Percentiles rank a stretch among this genome's conserved stretches.
These are phyloP conservation scores for Corythornis vintsioides DNA, from an alignment of 2,113 vertebrate genomes.

Conservation along the genomic window DNA sequence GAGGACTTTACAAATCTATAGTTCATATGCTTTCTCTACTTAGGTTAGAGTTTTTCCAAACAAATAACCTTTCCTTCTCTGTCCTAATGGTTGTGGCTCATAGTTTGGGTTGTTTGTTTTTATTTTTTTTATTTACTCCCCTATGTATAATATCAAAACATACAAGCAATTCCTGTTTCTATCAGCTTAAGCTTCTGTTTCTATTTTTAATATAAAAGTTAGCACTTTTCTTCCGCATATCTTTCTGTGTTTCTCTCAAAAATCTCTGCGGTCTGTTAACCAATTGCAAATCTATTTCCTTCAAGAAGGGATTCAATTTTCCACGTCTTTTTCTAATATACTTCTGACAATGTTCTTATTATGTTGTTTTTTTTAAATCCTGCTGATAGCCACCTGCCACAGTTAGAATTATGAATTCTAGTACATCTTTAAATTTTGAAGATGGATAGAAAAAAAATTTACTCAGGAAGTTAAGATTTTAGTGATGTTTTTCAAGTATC, in stretches of 20 bases:
- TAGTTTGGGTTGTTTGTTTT: neutral
- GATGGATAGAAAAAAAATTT: neutral
- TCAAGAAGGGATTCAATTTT: conserved; percentile 9
- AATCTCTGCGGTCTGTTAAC: neutral
- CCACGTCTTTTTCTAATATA: neutral
- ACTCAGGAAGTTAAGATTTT: neutral
- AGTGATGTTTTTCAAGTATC: neutral
- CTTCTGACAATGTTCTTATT: neutral
- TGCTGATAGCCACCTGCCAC: neutral
- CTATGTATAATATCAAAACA: neutral
- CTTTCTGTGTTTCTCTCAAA: neutral
- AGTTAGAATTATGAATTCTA: neutral
- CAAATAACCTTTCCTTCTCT: neutral
- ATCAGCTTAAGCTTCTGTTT: neutral
- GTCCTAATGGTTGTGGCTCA: neutral
- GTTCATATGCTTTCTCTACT: neutral
- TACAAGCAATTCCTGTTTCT: neutral
- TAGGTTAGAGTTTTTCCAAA: neutral
- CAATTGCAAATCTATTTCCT: conserved; percentile 32
- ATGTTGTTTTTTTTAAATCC: neutral
- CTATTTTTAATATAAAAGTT: neutral
- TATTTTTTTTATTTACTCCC: neutral
- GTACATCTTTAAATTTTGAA: neutral
- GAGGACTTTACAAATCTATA: neutral
- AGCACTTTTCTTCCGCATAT: neutral